Conservation (phyloP, 2,113 vertebrate genomes). For the Telmatochromis brichardi region DNA sequence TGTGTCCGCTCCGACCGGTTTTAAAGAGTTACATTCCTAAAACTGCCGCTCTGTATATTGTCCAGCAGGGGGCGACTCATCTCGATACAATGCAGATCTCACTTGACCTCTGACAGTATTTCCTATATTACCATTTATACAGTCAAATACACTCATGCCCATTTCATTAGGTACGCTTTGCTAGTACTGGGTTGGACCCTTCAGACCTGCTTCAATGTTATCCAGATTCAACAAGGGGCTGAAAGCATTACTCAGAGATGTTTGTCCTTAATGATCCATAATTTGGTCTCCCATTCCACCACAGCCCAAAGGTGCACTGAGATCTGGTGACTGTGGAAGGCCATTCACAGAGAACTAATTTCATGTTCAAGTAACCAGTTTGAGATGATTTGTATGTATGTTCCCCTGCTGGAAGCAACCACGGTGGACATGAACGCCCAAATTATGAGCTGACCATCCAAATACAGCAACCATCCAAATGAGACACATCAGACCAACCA, state of each 20-base stretch:
- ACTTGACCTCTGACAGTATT: not conserved
- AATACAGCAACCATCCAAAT: accelerated
- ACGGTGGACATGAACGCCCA: accelerated
- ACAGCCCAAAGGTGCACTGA: not conserved
- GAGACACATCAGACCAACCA: not conserved
- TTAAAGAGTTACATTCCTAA: not conserved
- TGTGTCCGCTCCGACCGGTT: accelerated
- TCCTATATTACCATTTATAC: not conserved
- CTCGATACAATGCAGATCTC: not conserved
- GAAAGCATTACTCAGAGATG: accelerated
- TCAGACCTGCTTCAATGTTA: not conserved
- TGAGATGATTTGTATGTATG: not conserved
- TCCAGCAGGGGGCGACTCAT: not conserved
- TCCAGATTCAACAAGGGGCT: not conserved
- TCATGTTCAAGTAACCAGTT: accelerated
- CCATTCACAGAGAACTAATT: not conserved
- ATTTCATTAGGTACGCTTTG: accelerated
- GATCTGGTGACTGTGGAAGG: not conserved
- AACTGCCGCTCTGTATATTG: accelerated
- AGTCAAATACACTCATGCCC: accelerated
- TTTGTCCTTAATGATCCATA: not conserved
- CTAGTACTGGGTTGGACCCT: not conserved
- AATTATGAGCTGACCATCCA: not conserved
- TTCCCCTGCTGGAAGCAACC: not conserved
- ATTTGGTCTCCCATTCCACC: accelerated